A percentile compares a stretch with the other conserved stretches of the same genome.
phyloP scores from a whole-genome alignment of 1,140 invertebrate species.

The Battus philenor region DNA sequence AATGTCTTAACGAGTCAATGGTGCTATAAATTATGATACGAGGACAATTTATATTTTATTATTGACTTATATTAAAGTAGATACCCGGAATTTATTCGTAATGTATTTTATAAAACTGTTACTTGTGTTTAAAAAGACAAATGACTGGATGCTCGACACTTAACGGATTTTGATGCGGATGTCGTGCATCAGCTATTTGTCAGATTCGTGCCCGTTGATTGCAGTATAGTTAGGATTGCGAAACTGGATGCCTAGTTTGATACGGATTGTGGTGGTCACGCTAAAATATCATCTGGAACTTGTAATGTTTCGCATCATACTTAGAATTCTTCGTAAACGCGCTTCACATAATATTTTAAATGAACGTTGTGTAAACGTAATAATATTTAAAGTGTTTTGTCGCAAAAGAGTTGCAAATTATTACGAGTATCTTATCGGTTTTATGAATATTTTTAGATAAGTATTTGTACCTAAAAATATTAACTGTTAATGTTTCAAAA shows the following conservation, averaged over 20 bases:
- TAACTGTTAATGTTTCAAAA: background rate
- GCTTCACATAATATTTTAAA: no score
- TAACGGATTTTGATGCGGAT: conserved; percentile 37
- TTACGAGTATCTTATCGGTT: background rate
- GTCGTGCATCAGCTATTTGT: conserved; percentile 56
- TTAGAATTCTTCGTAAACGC: background rate
- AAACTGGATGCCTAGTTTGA: conserved; percentile 34
- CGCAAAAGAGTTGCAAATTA: background rate
- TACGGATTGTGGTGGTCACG: conserved; percentile 41
- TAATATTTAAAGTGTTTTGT: background rate
- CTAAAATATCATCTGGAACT: conserved; percentile 21
- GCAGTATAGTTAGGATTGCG: conserved; percentile 37
- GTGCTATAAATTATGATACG: no score
- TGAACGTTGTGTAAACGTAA: background rate
- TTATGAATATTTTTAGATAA: background rate
- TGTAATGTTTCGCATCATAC: conserved; percentile 15
- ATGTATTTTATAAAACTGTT: no score
- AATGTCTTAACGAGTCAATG: no score
- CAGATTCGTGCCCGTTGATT: conserved; percentile 45
- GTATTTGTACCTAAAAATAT: no score
- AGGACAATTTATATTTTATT: no score
- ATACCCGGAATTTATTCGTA: no score
- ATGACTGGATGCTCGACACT: no score
- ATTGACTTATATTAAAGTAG: no score
- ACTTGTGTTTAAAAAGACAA: no score